Conservation (phyloP, 2,113 vertebrate genomes). For the Oryzias javanicus region DNA sequence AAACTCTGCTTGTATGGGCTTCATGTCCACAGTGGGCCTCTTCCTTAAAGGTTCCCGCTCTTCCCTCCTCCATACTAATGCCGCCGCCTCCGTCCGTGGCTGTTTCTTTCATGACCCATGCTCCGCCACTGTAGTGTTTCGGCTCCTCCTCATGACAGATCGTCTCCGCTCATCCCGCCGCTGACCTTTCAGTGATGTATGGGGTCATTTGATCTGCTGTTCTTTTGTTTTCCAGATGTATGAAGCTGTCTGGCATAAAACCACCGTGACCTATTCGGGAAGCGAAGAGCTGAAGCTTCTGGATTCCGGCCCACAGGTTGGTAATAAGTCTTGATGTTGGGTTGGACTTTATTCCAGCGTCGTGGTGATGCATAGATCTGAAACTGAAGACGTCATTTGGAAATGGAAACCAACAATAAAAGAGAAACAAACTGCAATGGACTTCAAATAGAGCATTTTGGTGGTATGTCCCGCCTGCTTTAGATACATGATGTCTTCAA, state of each 20-base stretch:
- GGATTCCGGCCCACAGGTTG: neutral
- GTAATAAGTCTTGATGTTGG: too few relatives aligned
- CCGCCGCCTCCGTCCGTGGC: neutral
- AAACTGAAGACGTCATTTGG: too few relatives aligned
- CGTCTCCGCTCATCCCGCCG: neutral
- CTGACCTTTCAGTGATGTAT: slow-evolving; percentile 50
- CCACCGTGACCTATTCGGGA: slow-evolving; percentile 10
- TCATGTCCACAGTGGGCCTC: neutral
- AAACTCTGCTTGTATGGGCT: neutral
- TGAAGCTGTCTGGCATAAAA: slow-evolving; percentile 18
- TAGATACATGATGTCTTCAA: too few relatives aligned
- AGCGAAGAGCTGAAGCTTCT: neutral
- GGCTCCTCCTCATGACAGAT: slow-evolving; percentile 11
- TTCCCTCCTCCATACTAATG: slow-evolving; percentile 39
- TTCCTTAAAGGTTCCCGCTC: slow-evolving; percentile 24
- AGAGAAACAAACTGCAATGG: too few relatives aligned
- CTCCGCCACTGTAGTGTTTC: neutral
- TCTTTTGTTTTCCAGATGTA: slow-evolving; percentile 32
- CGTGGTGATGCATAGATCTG: too few relatives aligned
- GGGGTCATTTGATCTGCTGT: slow-evolving; percentile 26
- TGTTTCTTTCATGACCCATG: neutral
- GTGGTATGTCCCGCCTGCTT: too few relatives aligned
- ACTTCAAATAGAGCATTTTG: too few relatives aligned
- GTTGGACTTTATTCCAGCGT: too few relatives aligned
- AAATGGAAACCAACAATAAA: too few relatives aligned